Percentiles rank a stretch among this genome's conserved stretches.
Evolutionary conservation across 2,888 invertebrate species (phyloP).

Genomic region (Drosophila silvestris): DNA sequence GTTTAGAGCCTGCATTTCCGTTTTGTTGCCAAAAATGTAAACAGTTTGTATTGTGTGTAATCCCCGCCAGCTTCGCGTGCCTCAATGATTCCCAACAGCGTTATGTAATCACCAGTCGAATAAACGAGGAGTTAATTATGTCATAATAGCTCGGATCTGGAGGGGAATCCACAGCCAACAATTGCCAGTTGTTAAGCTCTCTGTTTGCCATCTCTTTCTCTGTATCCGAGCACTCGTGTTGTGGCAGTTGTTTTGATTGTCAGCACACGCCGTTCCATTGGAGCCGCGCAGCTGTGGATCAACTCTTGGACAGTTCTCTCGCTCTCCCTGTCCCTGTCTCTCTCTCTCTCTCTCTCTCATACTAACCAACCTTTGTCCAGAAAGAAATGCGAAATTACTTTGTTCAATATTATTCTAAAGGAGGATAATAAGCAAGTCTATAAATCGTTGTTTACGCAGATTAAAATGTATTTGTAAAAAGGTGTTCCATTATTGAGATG

Average conservation of each 20-base stretch:
- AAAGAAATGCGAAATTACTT: constrained; percentile 17
- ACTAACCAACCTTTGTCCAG: not conserved
- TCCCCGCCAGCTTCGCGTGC: constrained; percentile 48
- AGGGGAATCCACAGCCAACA: constrained; percentile 39
- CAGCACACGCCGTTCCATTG: constrained; percentile 51
- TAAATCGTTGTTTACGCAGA: not conserved
- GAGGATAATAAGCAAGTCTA: not conserved
- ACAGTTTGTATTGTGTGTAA: constrained; percentile 71
- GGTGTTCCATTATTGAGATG: not conserved
- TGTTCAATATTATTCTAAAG: constrained; percentile 12
- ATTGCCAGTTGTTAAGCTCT: constrained; percentile 55
- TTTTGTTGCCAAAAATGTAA: constrained; percentile 74
- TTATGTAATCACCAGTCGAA: constrained; percentile 68
- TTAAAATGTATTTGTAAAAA: not conserved
- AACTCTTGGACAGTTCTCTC: constrained; percentile 17
- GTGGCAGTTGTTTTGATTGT: constrained; percentile 48
- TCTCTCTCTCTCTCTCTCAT: not conserved
- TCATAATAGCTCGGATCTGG: constrained; percentile 62
- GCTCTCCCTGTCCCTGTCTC: not conserved
- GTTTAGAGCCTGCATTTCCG: constrained; percentile 76
- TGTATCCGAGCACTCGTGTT: constrained; percentile 21
- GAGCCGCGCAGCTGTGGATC: constrained; percentile 47
- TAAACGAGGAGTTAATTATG: constrained; percentile 76
- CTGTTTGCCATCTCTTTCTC: constrained; percentile 34
- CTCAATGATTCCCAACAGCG: constrained; percentile 37